These are phyloP conservation scores for Stenodera caucasica DNA, from an alignment of 2,888 invertebrate species.

Conservation along the genomic window DNA sequence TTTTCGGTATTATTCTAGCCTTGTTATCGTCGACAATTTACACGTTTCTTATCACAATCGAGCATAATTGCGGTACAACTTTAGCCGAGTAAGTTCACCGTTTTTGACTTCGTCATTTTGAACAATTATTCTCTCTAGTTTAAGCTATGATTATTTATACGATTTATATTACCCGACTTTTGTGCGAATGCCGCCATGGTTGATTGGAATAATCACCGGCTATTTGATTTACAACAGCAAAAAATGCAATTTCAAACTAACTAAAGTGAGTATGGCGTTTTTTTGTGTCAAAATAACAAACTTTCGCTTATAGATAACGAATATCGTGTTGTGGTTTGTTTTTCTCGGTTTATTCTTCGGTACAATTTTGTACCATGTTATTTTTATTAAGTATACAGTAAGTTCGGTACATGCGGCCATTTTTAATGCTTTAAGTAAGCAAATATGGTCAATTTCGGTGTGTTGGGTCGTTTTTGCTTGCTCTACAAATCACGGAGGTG, in stretches of 20 bases:
- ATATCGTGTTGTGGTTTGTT: not conserved
- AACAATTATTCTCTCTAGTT: not conserved
- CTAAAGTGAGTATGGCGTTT: not conserved
- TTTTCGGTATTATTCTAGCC: constrained; percentile 2
- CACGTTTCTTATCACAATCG: not conserved
- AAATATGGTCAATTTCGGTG: not conserved
- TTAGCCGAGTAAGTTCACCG: not conserved
- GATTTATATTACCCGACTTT: constrained; percentile 15
- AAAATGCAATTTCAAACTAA: not conserved
- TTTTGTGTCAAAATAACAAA: not conserved
- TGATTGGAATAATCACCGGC: constrained; percentile 20
- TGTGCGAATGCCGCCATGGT: constrained; percentile 17
- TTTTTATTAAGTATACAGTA: not conserved
- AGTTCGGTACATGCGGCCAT: not conserved
- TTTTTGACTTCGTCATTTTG: not conserved
- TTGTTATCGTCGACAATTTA: not conserved
- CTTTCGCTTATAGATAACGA: not conserved
- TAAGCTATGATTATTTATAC: not conserved
- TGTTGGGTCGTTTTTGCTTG: constrained; percentile 8
- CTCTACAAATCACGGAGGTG: constrained; percentile 2
- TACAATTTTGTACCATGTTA: not conserved
- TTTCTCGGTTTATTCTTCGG: not conserved
- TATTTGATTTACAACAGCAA: constrained; percentile 15
- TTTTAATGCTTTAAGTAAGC: constrained; percentile 3
- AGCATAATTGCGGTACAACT: not conserved